Evolutionary conservation across 1,140 invertebrate genomes (phyloP).

Genomic region (Zaprionus taronus): DNA sequence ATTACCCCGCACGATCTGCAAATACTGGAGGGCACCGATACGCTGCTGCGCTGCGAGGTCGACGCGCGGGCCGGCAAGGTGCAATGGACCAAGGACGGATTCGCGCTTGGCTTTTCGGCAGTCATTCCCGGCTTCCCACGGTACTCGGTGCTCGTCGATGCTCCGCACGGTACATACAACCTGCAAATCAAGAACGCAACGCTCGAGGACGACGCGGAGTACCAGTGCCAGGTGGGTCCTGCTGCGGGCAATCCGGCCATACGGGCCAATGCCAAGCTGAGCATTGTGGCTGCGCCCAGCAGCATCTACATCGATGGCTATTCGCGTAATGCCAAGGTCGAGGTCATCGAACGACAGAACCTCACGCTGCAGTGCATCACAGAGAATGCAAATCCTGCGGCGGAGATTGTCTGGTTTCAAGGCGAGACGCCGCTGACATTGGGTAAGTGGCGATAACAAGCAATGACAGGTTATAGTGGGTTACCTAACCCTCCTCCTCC

Average conservation of each 20-base stretch:
- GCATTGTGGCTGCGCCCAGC: constrained; percentile 95
- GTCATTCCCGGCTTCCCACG: constrained; percentile 91
- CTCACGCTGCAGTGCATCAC: constrained; percentile 92
- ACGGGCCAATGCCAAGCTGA: constrained; percentile 92
- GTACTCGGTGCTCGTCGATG: constrained; percentile 93
- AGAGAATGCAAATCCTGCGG: constrained; percentile 93
- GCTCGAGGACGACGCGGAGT: constrained; percentile 94
- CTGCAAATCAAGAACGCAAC: constrained; percentile 92
- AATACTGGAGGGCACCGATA: constrained; percentile 92
- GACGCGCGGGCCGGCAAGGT: constrained; percentile 92
- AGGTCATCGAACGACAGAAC: constrained; percentile 93
- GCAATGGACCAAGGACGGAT: constrained; percentile 84
- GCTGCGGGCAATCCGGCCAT: constrained; percentile 91
- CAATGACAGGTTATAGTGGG: background rate
- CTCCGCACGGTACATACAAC: constrained; percentile 92
- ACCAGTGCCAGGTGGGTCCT: constrained; percentile 96
- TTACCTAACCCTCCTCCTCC: background rate
- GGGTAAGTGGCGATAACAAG: constrained; percentile 84
- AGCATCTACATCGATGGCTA: constrained; percentile 93
- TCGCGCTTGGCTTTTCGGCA: background rate
- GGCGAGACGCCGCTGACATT: constrained; percentile 91
- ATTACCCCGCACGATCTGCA: constrained; percentile 90
- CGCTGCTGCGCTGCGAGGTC: constrained; percentile 93
- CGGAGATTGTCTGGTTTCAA: constrained; percentile 94
- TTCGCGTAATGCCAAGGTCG: constrained; percentile 90